Conservation (phyloP, 2,888 invertebrate species). For the Drosophila anceps region DNA sequence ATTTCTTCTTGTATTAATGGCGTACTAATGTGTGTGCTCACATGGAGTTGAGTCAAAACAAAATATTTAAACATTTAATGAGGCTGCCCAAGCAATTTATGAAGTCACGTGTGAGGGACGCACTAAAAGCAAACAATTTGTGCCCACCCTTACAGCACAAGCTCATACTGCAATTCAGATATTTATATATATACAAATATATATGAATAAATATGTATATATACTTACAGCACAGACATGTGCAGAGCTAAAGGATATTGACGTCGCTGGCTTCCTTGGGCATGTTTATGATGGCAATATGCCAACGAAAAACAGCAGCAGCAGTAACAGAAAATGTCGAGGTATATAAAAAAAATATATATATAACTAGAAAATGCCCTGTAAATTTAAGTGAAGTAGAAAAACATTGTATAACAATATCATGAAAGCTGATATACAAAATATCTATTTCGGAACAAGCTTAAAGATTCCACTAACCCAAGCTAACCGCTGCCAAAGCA, state of each 20-base stretch:
- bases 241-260: slow-evolving; percentile 53
- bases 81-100: slow-evolving; percentile 47
- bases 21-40: neutral
- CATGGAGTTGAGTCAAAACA: slow-evolving; percentile 2
- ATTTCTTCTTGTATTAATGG: slow-evolving; percentile 4
- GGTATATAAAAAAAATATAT: neutral
- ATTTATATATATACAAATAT: neutral
- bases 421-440: no score
- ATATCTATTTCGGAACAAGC: neutral
- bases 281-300: slow-evolving; percentile 46
- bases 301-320: slow-evolving; percentile 44
- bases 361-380: neutral
- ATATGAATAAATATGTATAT: slow-evolving; percentile 11
- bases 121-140: slow-evolving; percentile 73
- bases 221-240: slow-evolving; percentile 21
- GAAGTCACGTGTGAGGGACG: slow-evolving; percentile 60
- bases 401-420: neutral
- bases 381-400: neutral
- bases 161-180: slow-evolving; percentile 4
- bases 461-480: neutral
- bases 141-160: slow-evolving; percentile 21
- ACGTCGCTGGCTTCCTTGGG: slow-evolving; percentile 47
- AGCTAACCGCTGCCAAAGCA: neutral
- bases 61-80: slow-evolving; percentile 56
- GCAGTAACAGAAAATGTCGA: slow-evolving; percentile 16